Conservation (phyloP, 2,888 invertebrate genomes). For the Melolontha melolontha region DNA sequence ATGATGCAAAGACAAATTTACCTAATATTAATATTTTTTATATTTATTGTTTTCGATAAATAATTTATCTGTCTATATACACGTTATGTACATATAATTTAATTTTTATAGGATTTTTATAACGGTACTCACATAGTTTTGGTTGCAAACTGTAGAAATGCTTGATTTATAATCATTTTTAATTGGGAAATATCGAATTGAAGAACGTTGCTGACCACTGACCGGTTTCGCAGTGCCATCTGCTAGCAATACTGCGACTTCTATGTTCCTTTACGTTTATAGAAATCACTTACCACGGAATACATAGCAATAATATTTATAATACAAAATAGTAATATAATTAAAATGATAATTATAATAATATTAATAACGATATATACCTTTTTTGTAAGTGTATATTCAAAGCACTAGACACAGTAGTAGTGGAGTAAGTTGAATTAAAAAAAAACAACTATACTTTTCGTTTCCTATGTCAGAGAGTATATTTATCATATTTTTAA, state of each 20-base stretch:
- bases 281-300: conserved; percentile 57
- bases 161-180: too few species aligned
- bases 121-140: too few species aligned
- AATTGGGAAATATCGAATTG: neutral
- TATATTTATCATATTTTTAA: conserved; percentile 71
- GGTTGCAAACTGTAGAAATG: too few species aligned
- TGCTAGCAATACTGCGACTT: conserved; percentile 59
- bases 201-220: conserved; percentile 54
- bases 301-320: conserved; percentile 64
- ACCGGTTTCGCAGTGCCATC: conserved; percentile 56
- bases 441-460: conserved; percentile 69
- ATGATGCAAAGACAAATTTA: too few species aligned
- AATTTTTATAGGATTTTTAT: too few species aligned
- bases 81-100: too few species aligned
- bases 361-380: conserved; percentile 22
- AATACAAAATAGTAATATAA: conserved; percentile 48
- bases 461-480: conserved; percentile 73
- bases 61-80: too few species aligned
- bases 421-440: conserved; percentile 69
- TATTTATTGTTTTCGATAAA: too few species aligned
- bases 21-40: too few species aligned
- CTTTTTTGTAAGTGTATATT: conserved; percentile 45
- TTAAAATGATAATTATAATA: too few species aligned
- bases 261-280: conserved; percentile 60
- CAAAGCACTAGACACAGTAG: conserved; percentile 62